Evolutionary conservation across 2,113 vertebrate species (phyloP).

Genomic region (Stomatorhinus ivindoensis): DNA sequence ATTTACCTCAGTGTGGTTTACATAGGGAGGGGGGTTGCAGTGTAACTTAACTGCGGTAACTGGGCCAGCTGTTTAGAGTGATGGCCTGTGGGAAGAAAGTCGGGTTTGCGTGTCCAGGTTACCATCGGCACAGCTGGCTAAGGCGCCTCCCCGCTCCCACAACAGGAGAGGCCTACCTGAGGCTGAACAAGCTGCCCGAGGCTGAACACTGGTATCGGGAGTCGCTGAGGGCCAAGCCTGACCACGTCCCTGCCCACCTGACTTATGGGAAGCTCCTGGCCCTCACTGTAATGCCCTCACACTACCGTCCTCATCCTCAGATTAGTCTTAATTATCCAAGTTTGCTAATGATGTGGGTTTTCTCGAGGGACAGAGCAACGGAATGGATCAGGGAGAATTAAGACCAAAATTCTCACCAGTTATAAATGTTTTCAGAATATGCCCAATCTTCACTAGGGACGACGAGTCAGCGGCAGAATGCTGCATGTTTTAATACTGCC

Average conservation of each 20-base stretch:
- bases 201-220: constrained; percentile 87
- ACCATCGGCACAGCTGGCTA: background rate
- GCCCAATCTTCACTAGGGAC: background rate
- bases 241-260: constrained; percentile 93
- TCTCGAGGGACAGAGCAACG: background rate
- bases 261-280: constrained; percentile 90
- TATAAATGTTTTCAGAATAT: background rate
- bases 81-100: background rate
- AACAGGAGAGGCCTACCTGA: constrained; percentile 90
- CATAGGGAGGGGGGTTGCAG: background rate
- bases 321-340: background rate
- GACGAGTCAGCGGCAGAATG: background rate
- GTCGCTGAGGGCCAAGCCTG: constrained; percentile 80
- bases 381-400: background rate
- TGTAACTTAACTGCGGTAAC: background rate
- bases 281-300: constrained; percentile 65
- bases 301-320: background rate
- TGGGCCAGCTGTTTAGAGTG: background rate
- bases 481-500: background rate
- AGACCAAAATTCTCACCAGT: background rate
- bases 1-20: background rate
- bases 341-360: background rate
- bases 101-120: background rate
- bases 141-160: background rate
- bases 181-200: constrained; percentile 75